Conservation (phyloP, 2,113 vertebrate species). For the Oplegnathus fasciatus region DNA sequence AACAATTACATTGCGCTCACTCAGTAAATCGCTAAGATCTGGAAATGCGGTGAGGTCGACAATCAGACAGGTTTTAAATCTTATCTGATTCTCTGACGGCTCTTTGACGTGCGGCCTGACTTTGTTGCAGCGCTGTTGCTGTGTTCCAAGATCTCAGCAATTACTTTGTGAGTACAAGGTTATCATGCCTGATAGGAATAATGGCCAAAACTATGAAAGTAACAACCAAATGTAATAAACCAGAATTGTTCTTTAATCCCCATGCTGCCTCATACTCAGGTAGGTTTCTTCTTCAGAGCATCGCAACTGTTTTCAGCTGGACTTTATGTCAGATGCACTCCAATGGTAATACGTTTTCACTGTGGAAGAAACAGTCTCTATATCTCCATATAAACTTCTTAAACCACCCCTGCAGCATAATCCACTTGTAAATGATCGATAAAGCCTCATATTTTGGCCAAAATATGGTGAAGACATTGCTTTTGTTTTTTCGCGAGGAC, state of each 20-base stretch:
- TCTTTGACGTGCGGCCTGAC: neutral
- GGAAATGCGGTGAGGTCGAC: slow-evolving; percentile 6
- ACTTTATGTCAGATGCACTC: neutral
- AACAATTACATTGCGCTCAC: neutral
- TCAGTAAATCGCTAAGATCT: neutral
- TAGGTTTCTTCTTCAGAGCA: neutral
- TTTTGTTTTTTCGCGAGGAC: neutral
- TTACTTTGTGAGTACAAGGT: neutral
- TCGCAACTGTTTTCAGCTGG: neutral
- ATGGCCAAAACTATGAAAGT: neutral
- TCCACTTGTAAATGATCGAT: neutral
- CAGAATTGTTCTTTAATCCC: neutral
- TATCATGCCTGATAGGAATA: neutral
- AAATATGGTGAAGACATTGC: neutral
- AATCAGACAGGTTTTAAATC: neutral
- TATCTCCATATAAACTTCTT: neutral
- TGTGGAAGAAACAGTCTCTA: neutral
- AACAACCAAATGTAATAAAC: neutral
- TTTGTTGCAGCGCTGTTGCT: neutral
- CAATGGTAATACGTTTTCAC: neutral
- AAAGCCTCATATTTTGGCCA: neutral
- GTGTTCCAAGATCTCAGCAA: neutral
- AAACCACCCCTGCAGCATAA: neutral
- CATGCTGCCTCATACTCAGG: neutral
- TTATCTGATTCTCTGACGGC: neutral